phyloP scores from a whole-genome alignment of 2,113 vertebrate species.

The Gracilinanus agilis region DNA sequence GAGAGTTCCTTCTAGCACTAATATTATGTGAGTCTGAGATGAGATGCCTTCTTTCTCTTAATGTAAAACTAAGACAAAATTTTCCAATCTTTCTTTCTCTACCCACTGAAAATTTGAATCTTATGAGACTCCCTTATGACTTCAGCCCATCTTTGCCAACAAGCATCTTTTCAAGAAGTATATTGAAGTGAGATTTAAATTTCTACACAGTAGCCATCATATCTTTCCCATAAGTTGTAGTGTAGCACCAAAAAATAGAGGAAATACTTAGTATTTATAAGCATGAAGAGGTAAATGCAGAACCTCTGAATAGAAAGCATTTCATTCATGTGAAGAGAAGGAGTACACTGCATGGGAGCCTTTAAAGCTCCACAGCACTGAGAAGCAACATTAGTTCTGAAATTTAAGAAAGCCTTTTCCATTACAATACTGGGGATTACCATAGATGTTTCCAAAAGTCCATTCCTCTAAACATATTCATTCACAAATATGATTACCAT shows the following conservation, averaged over 20 bases:
- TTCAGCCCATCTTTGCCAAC: not conserved
- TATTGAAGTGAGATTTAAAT: not conserved
- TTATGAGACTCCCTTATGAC: not conserved
- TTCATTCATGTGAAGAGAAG: not conserved
- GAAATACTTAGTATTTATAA: not conserved
- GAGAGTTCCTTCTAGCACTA: not conserved
- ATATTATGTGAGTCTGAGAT: not conserved
- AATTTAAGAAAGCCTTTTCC: not conserved
- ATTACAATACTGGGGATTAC: not conserved
- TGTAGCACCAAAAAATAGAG: not conserved
- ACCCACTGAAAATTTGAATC: not conserved
- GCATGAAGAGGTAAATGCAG: not conserved
- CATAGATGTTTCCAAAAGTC: not conserved
- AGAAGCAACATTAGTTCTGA: not conserved
- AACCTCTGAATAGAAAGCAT: not conserved
- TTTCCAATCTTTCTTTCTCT: not conserved
- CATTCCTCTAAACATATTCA: not conserved
- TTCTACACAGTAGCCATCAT: not conserved
- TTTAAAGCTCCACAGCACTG: not conserved
- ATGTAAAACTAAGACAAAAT: not conserved
- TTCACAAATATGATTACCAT: not conserved
- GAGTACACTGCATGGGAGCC: not conserved
- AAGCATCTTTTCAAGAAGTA: not conserved
- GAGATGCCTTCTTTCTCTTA: not conserved
- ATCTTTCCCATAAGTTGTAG: not conserved